Conservation (phyloP, 2,113 vertebrate genomes). For the Edolisoma coerulescens region DNA sequence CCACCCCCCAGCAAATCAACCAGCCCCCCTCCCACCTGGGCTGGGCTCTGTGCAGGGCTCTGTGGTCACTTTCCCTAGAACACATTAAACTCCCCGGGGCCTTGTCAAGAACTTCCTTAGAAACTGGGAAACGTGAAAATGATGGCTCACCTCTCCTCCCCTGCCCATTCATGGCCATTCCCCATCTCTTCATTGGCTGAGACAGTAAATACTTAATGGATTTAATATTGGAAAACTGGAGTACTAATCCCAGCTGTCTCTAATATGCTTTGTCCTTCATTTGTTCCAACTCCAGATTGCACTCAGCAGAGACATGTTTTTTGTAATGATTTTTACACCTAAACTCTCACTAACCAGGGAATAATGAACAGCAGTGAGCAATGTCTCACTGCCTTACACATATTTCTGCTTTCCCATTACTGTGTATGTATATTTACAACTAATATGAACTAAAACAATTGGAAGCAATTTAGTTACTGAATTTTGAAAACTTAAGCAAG, state of each 20-base stretch:
- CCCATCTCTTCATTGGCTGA: background rate
- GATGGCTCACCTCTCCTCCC: background rate
- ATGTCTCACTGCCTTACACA: background rate
- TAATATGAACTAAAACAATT: background rate
- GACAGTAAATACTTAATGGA: background rate
- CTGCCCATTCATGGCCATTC: background rate
- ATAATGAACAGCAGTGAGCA: background rate
- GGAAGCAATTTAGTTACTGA: background rate
- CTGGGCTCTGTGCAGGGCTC: background rate
- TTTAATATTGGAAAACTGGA: background rate
- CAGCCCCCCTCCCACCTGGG: background rate
- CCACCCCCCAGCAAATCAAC: background rate
- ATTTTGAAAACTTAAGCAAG: background rate
- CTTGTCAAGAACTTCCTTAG: background rate
- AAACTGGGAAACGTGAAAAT: background rate
- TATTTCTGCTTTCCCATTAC: background rate
- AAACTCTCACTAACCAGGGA: background rate
- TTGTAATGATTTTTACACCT: background rate
- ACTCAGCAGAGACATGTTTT: background rate
- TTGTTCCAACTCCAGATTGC: background rate
- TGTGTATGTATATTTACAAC: background rate
- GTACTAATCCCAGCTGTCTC: background rate
- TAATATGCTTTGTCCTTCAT: background rate
- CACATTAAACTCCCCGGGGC: background rate
- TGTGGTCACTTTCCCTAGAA: background rate